Evolutionary conservation across 2,797 vertebrate genomes (phyloP), one percentile per base, ranked within the genome.

Genomic region (Podarcis siculus): DNA sequence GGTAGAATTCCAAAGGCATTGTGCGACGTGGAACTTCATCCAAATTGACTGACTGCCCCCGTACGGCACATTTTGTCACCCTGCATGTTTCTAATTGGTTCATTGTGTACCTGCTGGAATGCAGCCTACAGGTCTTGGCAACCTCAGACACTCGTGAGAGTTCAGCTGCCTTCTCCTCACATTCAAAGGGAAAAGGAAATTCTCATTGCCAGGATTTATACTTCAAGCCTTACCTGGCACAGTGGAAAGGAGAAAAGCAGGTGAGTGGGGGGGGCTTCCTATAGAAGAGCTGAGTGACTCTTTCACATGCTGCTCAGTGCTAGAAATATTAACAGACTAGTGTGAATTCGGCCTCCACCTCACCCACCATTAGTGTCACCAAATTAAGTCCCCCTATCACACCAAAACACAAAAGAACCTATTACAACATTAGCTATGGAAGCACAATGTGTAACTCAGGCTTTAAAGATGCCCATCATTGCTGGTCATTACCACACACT

Each of bases 81-180:
- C 88, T 89, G 88, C 86, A 87, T 91, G 93, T 79, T 95, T 92
- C 93, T 94, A 96, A 95, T 93, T 66, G 2, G 81, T 89, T 85
- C 92, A 72, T 91, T 64, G n/a, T 90, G 69, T 86, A 93, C 90
- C 92, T 92, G 93, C 94, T 95, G 90, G 90, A 95, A 64, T 67
- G 67, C 91, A 92, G 90, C 93, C 94, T 96, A 93, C 92, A 93
- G 90, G 73, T 86, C 87, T 86, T 95, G 93, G 92, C 92, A 94
- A 90, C 73, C 78, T 92, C 87, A 27, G 75, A 89, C 82, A 84
- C 86, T 87, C 92, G 86, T 69, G 87, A 96, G 93, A 85, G 81
- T 89, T 82, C 37, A 1, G 32, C 72, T 83, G 1, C 67, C 42
- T 91, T 89, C 45, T 37, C 23, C 45, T 49, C 79, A 66, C 86